Percentiles rank a stretch among this genome's conserved stretches.
These are phyloP conservation scores for Pristionchus entomophagus DNA, from an alignment of 2,888 invertebrate genomes.

Conservation along the genomic window DNA sequence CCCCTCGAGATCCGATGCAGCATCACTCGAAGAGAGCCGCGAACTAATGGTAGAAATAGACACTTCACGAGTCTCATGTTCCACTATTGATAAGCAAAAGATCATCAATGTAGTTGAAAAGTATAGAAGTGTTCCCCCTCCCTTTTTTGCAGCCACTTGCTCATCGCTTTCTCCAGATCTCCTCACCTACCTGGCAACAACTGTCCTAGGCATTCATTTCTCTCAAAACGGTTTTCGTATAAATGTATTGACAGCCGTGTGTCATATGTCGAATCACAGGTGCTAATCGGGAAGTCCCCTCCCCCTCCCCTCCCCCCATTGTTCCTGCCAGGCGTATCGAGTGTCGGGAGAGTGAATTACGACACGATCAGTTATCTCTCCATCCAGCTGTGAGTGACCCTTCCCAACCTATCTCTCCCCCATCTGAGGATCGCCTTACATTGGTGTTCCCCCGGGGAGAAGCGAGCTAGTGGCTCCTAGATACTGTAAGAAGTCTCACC, in stretches of 20 bases:
- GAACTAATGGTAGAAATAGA: too few relatives aligned
- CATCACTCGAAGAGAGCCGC: too few relatives aligned
- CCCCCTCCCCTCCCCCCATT: neutral
- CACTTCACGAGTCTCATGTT: too few relatives aligned
- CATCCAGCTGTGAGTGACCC: conserved; percentile 4
- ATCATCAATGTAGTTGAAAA: too few relatives aligned
- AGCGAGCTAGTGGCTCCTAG: neutral
- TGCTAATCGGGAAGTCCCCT: conserved; percentile 18
- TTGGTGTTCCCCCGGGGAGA: neutral
- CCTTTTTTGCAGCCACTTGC: too few relatives aligned
- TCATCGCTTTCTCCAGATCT: too few relatives aligned
- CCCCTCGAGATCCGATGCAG: too few relatives aligned
- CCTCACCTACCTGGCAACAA: neutral
- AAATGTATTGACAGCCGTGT: conserved; percentile 36
- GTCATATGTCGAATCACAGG: conserved; percentile 21
- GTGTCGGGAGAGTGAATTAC: conserved; percentile 6
- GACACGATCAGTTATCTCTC: conserved; percentile 6
- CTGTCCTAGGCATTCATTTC: neutral
- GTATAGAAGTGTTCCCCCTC: too few relatives aligned
- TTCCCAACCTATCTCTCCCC: neutral
- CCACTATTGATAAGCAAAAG: too few relatives aligned
- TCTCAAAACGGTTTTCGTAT: too few relatives aligned
- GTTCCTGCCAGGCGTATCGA: neutral
- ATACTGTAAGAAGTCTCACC: too few relatives aligned
- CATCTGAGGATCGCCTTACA: neutral